Percentiles rank a stretch among this genome's conserved stretches.
These are phyloP conservation scores for Ondatra zibethicus DNA, from an alignment of 2,113 vertebrate genomes.

Conservation along the genomic window DNA sequence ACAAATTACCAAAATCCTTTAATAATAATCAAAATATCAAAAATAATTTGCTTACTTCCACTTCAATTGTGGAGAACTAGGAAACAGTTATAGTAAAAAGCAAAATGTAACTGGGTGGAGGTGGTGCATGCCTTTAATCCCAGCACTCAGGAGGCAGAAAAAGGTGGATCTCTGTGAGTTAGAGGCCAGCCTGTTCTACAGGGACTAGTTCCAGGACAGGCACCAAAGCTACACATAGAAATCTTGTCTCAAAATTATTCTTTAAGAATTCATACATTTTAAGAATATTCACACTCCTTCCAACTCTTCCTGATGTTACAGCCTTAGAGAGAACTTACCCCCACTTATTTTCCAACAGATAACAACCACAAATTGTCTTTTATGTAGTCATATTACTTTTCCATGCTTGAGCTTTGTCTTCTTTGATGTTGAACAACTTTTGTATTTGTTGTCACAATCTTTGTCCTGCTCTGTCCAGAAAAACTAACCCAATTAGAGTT, in stretches of 20 bases:
- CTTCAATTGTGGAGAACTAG: neutral
- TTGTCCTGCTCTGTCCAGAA: neutral
- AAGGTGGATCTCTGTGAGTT: too few relatives aligned
- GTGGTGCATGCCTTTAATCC: too few relatives aligned
- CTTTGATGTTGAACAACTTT: neutral
- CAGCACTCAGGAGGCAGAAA: too few relatives aligned
- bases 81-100: neutral
- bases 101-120: too few relatives aligned
- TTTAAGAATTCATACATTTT: neutral
- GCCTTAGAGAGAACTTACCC: neutral
- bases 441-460: neutral
- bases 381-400: neutral
- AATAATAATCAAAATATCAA: neutral
- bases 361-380: neutral
- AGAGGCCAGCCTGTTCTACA: too few relatives aligned
- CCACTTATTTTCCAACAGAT: fast-evolving
- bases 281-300: neutral
- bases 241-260: neutral
- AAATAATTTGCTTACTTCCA: neutral
- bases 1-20: neutral
- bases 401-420: neutral
- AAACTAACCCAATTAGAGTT: neutral
- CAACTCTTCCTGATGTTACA: neutral
- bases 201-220: too few relatives aligned
- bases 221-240: too few relatives aligned